phyloP scores from a whole-genome alignment of 2,797 vertebrate species.

The Esox lucius region DNA sequence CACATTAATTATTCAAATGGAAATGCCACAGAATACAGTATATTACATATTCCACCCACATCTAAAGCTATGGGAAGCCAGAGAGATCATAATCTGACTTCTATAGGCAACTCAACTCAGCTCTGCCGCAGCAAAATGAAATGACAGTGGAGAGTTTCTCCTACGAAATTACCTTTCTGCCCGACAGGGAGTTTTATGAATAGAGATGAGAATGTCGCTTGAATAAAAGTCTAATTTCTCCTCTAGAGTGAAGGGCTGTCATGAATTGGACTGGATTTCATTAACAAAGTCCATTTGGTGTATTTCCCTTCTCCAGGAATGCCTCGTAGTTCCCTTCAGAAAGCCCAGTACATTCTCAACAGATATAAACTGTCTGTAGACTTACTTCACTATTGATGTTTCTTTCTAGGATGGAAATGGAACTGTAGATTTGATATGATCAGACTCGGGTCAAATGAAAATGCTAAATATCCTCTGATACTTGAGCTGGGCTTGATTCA shows the following conservation, averaged over 20 bases:
- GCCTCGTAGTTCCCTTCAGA: slow-evolving; percentile 1
- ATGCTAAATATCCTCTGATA: neutral
- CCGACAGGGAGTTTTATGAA: slow-evolving; percentile 6
- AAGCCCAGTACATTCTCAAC: slow-evolving; percentile 1
- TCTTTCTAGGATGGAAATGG: neutral
- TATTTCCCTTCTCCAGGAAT: neutral
- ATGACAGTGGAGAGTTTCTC: neutral
- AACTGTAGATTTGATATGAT: neutral
- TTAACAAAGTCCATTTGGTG: neutral
- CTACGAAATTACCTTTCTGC: slow-evolving; percentile 10
- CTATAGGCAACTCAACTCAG: slow-evolving; percentile 4
- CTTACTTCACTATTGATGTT: neutral
- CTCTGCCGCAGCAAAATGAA: neutral
- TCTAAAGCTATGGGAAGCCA: neutral
- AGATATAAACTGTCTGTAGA: neutral
- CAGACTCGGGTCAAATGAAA: neutral
- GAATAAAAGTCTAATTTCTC: slow-evolving; percentile 10
- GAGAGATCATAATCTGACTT: slow-evolving; percentile 11
- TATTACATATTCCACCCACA: neutral
- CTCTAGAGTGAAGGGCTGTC: neutral
- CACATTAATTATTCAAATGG: slow-evolving; percentile 13
- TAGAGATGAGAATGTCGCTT: slow-evolving; percentile 2
- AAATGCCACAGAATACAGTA: neutral
- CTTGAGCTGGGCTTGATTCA: neutral
- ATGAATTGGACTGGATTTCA: slow-evolving; percentile 6